A percentile compares a stretch with the other conserved stretches of the same genome.
Evolutionary conservation across 2,888 invertebrate species (phyloP).

Genomic region (Morpho deidamia): DNA sequence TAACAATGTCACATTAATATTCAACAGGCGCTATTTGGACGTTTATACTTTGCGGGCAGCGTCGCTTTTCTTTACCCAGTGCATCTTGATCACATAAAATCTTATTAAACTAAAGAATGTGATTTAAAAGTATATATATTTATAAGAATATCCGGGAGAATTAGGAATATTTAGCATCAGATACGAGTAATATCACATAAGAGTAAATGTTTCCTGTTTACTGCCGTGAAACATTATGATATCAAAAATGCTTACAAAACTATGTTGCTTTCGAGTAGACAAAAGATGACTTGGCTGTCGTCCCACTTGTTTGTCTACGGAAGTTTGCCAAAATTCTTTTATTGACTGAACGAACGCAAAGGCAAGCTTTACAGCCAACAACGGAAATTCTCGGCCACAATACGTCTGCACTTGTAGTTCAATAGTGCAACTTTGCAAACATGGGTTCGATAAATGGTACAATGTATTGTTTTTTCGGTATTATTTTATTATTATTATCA

Average conservation of each 20-base stretch:
- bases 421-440: slow-evolving; percentile 28
- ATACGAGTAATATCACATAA: slow-evolving; percentile 19
- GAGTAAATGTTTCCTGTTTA: slow-evolving; percentile 32
- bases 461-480: not conserved
- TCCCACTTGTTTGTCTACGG: slow-evolving; percentile 75
- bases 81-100: slow-evolving; percentile 46
- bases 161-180: not conserved
- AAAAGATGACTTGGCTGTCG: slow-evolving; percentile 75
- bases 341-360: slow-evolving; percentile 67
- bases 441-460: slow-evolving; percentile 10
- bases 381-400: slow-evolving; percentile 44
- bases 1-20: slow-evolving; percentile 78
- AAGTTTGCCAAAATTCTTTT: slow-evolving; percentile 77
- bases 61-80: slow-evolving; percentile 57
- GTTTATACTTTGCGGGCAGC: slow-evolving; percentile 59
- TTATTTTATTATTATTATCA: not conserved
- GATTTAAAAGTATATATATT: not conserved
- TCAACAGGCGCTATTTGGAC: slow-evolving; percentile 72
- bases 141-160: not conserved
- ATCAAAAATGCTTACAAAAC: slow-evolving; percentile 65
- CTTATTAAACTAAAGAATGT: slow-evolving; percentile 22
- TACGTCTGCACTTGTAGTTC: slow-evolving; percentile 31
- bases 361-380: slow-evolving; percentile 55
- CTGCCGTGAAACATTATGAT: slow-evolving; percentile 51
- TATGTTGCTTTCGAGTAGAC: slow-evolving; percentile 68